Base-by-base conservation (phyloP, 2,797 vertebrate genomes). In the Cephalopachus bancanus region DNA sequence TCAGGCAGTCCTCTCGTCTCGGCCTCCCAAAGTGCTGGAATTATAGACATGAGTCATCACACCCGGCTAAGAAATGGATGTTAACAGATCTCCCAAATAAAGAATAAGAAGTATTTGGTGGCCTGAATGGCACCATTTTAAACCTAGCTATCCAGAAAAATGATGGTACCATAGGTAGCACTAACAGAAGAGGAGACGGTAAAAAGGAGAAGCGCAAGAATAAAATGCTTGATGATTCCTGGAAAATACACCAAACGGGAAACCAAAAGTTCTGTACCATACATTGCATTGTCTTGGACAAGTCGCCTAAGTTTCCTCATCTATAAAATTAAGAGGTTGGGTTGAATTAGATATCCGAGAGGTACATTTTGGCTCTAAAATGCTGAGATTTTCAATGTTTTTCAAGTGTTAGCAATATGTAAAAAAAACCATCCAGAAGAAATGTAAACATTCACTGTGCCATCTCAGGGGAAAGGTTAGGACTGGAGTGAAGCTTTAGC, bases 71-170 rank as follows among this genome's bases (percentile, higher is more conserved):
- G 65, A 93, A 90, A 90, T 19, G n/a, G 33, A 92, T 80, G 83
- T 84, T 92, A 91, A 95, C 60, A 88, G 37, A 60, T 20, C 78
- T 72, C 71, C n/a, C 72, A 88, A 92, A 95, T 78, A 85, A n/a
- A 86, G 37, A 86, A 69, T 71, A 89, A 93, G 84, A 94, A 95
- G 28, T 8, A 94, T 79, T 62, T 81, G 37, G 30, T 96, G 62
- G 62, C 33, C 19, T 44, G 91, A 37, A 59, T 44, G 33, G 24
- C 51, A 93, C 51, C 12, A 84, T 85, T 95, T 94, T 94, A 94
- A 97, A 24, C 37, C 51, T 76, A 37, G 2, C 86, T 81, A 71
- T 51, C 20, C 88, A 72, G 74, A 53, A 92, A 93, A 96, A 91
- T 59, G 11, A 67, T 72, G 64, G 22, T 65, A 88, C 16, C 11